Evolutionary conservation across 2,888 invertebrate species (phyloP).

Genomic region (Lasioglossum marginatum): DNA sequence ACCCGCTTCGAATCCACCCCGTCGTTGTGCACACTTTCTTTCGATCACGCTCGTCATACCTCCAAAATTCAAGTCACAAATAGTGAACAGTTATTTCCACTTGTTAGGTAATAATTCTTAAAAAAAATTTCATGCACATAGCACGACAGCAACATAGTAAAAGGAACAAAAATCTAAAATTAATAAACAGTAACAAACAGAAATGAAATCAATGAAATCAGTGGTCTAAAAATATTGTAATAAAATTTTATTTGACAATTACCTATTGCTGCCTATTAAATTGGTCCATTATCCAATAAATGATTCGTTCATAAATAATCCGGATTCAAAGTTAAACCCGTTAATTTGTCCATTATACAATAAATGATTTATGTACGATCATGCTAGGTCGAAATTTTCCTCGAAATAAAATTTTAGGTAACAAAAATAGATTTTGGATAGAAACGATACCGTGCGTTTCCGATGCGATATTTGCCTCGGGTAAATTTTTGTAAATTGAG

Average conservation of each 20-base stretch:
- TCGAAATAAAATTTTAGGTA: neutral
- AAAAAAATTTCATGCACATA: neutral
- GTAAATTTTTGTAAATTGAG: neutral
- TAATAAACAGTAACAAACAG: neutral
- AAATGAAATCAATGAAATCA: neutral
- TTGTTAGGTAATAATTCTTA: neutral
- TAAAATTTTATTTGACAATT: neutral
- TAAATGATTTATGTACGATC: too few relatives aligned
- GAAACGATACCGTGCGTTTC: neutral
- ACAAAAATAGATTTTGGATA: neutral
- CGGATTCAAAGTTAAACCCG: too few relatives aligned
- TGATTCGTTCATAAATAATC: too few relatives aligned
- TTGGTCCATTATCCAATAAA: too few relatives aligned
- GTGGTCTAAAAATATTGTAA: neutral
- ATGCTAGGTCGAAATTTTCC: neutral
- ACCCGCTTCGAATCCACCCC: neutral
- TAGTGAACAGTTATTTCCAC: neutral
- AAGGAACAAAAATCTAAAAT: neutral
- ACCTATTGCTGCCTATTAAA: too few relatives aligned
- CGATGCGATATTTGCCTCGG: neutral
- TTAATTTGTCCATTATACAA: neutral
- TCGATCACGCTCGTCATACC: neutral
- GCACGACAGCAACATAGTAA: too few relatives aligned
- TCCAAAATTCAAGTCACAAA: neutral
- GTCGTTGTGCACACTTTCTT: neutral